A percentile compares a stretch with the other conserved stretches of the same genome.
These are phyloP conservation scores for Hipparchia semele DNA, from an alignment of 2,888 invertebrate species.

Conservation along the genomic window DNA sequence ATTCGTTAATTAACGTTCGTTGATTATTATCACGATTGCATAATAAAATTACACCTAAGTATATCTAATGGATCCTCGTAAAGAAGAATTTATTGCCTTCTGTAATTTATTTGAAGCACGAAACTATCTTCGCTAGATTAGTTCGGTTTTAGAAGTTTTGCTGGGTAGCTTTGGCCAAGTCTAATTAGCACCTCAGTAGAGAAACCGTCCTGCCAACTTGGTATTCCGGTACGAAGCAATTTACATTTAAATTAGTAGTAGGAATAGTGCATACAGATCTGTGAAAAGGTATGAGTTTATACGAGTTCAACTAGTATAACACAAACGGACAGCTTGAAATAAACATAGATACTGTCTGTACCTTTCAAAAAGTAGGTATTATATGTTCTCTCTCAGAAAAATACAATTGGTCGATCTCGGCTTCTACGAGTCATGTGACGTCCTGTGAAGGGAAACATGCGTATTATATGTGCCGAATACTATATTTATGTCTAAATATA, in stretches of 20 bases:
- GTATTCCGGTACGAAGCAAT: constrained; percentile 4
- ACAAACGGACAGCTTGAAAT: background rate
- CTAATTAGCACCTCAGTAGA: background rate
- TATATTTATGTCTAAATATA: background rate
- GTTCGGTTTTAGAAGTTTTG: background rate
- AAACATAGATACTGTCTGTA: no score
- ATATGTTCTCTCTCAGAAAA: no score
- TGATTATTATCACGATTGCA: no score
- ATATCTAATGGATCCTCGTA: no score
- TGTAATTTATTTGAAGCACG: background rate
- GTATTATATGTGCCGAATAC: no score
- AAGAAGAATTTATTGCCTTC: no score
- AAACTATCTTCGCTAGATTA: background rate
- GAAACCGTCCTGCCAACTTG: constrained; percentile 1
- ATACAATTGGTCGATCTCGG: no score
- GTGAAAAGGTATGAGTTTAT: background rate
- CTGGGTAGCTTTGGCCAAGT: background rate
- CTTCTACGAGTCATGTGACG: no score
- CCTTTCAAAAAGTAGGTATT: no score
- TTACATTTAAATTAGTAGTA: constrained; percentile 7
- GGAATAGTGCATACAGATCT: background rate
- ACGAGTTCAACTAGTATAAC: background rate
- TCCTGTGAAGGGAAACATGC: no score
- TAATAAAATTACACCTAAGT: no score
- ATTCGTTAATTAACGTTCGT: no score